A percentile compares a stretch with the other conserved stretches of the same genome.
phyloP scores from a whole-genome alignment of 2,797 vertebrate species.

The Otolemur crassicaudatus region DNA sequence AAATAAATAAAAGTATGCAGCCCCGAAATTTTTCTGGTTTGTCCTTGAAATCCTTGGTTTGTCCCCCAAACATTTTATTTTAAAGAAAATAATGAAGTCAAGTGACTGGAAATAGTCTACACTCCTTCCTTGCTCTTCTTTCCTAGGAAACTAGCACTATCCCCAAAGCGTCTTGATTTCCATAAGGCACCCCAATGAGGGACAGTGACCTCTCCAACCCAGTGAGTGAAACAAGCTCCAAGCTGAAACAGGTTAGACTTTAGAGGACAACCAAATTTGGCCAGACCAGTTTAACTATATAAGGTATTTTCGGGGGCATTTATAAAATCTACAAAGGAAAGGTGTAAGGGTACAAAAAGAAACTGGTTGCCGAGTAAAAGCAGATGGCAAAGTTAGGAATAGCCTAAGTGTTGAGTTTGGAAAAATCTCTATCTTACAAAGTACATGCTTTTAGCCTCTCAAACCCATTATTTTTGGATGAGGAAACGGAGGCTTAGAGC shows the following conservation, averaged over 20 bases:
- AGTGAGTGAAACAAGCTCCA: not conserved
- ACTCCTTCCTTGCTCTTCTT: not conserved
- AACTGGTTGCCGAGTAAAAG: not conserved
- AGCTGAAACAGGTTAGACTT: not conserved
- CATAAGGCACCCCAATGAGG: not conserved
- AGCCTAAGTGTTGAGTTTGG: not conserved
- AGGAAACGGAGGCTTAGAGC: not conserved
- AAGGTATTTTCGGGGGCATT: not conserved
- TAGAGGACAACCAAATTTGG: not conserved
- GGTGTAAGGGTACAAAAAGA: not conserved
- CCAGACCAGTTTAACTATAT: not conserved
- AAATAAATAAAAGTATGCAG: too few relatives aligned
- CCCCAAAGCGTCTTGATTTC: not conserved
- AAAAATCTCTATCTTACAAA: not conserved
- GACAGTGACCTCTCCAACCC: not conserved
- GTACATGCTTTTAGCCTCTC: conserved; percentile 11
- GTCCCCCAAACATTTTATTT: not conserved
- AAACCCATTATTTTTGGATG: not conserved
- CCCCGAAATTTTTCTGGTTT: not conserved
- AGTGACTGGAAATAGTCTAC: not conserved
- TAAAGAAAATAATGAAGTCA: not conserved
- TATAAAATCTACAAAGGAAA: not conserved
- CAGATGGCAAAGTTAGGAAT: not conserved
- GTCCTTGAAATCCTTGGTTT: not conserved
- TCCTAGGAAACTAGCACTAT: not conserved